Evolutionary conservation across 2,113 vertebrate genomes (phyloP), one percentile per base, ranked within the genome.

Genomic region (Cygnus atratus): DNA sequence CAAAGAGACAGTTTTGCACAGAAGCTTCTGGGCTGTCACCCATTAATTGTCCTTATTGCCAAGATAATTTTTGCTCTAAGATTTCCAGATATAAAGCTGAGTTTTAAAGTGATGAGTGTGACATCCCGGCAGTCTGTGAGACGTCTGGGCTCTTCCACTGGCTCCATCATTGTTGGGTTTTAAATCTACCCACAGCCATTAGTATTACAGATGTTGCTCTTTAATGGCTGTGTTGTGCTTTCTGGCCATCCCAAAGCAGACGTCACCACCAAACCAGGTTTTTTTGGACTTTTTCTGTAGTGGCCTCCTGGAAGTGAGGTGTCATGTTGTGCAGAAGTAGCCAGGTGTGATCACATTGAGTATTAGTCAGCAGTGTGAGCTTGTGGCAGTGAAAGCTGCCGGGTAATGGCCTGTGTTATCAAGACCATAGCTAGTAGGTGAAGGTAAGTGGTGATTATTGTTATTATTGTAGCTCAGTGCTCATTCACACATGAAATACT

Each of bases 131-230:
- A 46, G 33, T 39, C 48, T 5, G 1, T 4, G 25, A 33, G 31
- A 19, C 13, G 15, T 33, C 65, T 84, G 31, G 21, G 39, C 44
- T 88, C 63, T 84, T 68, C 9, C 9, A 0, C 43, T 2, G 2
- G 12, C 41, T 67, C 21, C 16, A 10, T 37, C 0, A 9, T 11
- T 48, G 0, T 10, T 79, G 50, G 5, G 2, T 77, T 92, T 28
- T 81, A 3, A 31, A 22, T 80, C 44, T 84, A 0, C 41, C 21
- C 57, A 35, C 41, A 41, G 10, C 59, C 66, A 35, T 12, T 33
- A 62, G 29, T 37, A 44, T 8, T 63, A 28, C n/a, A 65, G 57
- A 61, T 72, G 35, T 76, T 89, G 48, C 31, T 81, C 33, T 67
- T 28, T 17, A 59, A 5, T 31, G 28, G 39, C 35, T 57, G 16